Evolutionary conservation across 2,888 invertebrate genomes (phyloP), one percentile per base, ranked within the genome.

Genomic region (Ichneumon xanthorius): DNA sequence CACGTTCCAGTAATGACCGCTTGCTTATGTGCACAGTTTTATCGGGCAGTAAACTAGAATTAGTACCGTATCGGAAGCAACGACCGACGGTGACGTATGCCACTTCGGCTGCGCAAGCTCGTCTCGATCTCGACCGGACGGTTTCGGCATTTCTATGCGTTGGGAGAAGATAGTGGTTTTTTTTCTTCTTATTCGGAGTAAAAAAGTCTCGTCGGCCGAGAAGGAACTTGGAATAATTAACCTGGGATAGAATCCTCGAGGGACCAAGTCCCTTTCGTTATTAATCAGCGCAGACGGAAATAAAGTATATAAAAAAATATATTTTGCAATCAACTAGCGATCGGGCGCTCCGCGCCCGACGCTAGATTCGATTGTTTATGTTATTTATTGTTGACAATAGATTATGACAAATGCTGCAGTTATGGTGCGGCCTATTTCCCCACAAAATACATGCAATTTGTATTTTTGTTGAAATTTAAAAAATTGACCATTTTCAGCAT

Each of bases 41-140:
- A 89, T 89, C 88, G 86, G 87, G 80, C 89, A 88, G 89, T 91
- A 90, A 90, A 91, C 87, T 88, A 88, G 87, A 87, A 90, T 90
- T 90, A 90, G 86, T 82, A 61, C 67, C 53, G 86, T 82, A 67
- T 61, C 53, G 82, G 79, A 78, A 78, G 73, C 86, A 84, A 67
- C 68, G 79, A 80, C 30, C 75, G 40, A 9, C 37, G 22, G 30
- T 40, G 70, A 75, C 22, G 7, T 48, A 2, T 33, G 22, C 19
- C 55, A 26, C 67, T 80, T 55, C 45, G 33, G 71, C 80, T 48
- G 16, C 76, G 80, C 72, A 65, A 75, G 75, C 76, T 76, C 65
- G 55, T 50, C 65, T 11, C 65, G 83, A 86, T 76, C 50, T 65
- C 71, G 37, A 76, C 58, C 48, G 16, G n/a, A n/a, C n/a, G 33